Evolutionary conservation across 2,113 vertebrate species (phyloP).

Genomic region (Neoarius graeffei): DNA sequence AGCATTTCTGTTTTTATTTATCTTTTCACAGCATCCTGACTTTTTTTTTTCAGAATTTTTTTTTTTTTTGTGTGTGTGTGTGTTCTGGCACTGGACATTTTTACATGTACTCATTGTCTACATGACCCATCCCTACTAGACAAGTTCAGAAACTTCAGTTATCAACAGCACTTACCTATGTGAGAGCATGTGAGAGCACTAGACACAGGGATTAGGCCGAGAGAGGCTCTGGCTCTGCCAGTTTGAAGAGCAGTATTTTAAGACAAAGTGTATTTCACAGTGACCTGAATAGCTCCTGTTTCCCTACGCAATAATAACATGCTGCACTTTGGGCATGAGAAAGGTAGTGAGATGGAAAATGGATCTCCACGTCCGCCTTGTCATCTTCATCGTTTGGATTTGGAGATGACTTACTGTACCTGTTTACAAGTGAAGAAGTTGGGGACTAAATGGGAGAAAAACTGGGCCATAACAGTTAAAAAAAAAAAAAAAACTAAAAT

Average conservation of each 20-base stretch:
- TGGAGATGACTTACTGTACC: too few relatives aligned
- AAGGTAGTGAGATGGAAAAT: background rate
- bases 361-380: background rate
- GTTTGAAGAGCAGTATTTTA: background rate
- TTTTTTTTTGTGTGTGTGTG: too few relatives aligned
- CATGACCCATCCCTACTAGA: background rate
- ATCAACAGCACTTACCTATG: background rate
- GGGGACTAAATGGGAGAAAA: background rate
- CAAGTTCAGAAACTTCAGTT: background rate
- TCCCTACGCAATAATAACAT: background rate
- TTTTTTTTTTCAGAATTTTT: too few relatives aligned
- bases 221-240: background rate
- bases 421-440: background rate
- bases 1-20: too few relatives aligned
- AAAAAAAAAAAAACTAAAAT: background rate
- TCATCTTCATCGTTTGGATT: background rate
- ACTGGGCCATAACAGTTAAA: background rate
- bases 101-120: background rate
- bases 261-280: conserved; percentile 8
- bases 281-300: background rate
- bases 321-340: background rate
- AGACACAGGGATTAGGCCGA: background rate
- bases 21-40: too few relatives aligned
- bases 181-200: background rate
- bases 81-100: too few relatives aligned